These are phyloP conservation scores for Cryptophagus acutangulus DNA, from an alignment of 2,888 invertebrate species.

Conservation along the genomic window DNA sequence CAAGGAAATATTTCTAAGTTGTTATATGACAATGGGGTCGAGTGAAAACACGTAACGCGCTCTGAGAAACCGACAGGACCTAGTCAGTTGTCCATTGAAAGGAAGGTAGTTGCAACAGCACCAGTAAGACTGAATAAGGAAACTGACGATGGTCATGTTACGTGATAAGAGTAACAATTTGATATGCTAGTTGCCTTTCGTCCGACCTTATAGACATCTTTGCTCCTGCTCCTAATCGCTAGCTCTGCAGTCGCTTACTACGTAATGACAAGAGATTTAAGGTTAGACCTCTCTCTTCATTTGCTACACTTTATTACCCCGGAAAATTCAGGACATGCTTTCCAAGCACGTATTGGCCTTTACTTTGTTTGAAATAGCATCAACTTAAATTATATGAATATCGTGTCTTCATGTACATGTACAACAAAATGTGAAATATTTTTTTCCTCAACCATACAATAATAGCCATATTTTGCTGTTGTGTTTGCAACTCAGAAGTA, in stretches of 20 bases:
- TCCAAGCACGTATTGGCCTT: constrained; percentile 24
- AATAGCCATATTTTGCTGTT: no score
- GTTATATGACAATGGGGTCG: no score
- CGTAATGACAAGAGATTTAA: constrained; percentile 25
- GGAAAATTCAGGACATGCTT: constrained; percentile 21
- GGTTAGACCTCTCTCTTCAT: constrained; percentile 24
- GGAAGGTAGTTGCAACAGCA: constrained; percentile 4
- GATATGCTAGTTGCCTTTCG: no score
- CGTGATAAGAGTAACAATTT: constrained; percentile 24
- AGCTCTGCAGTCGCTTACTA: constrained; percentile 21
- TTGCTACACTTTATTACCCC: constrained; percentile 24
- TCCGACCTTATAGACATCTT: no score
- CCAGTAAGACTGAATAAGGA: constrained; percentile 9
- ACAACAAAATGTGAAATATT: no score
- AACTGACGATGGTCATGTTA: constrained; percentile 16
- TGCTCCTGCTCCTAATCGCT: constrained; percentile 18
- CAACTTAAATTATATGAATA: constrained; percentile 8
- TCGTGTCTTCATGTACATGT: no score
- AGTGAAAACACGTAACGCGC: no score
- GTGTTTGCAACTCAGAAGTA: no score
- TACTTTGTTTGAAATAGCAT: constrained; percentile 15
- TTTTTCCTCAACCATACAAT: no score
- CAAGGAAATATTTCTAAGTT: no score
- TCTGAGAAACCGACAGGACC: no score
- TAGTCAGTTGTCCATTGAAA: no score